phyloP scores from a whole-genome alignment of 2,113 vertebrate genomes.

The Otis tarda region DNA sequence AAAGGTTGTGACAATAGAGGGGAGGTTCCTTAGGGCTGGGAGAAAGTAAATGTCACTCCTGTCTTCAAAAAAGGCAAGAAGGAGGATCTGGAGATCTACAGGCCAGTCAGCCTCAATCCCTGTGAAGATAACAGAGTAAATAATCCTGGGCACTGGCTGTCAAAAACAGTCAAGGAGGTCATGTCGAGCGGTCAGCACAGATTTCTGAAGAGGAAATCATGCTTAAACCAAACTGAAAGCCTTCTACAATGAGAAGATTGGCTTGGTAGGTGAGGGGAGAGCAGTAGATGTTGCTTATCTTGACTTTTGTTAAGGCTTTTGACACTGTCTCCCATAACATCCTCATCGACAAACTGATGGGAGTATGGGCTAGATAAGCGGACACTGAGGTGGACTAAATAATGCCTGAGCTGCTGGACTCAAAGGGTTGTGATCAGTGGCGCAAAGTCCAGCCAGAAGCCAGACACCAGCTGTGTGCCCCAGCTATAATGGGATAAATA shows the following conservation, averaged over 20 bases:
- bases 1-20: neutral
- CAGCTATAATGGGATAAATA: neutral
- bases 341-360: no score
- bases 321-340: no score
- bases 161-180: neutral
- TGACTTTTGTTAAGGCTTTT: neutral
- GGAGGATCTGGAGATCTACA: neutral
- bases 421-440: neutral
- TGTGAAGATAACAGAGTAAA: neutral
- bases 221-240: neutral
- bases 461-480: neutral
- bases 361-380: no score
- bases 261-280: neutral
- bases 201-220: neutral
- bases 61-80: neutral
- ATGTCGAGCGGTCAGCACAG: neutral
- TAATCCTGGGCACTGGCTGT: neutral
- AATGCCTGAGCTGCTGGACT: neutral
- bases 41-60: neutral
- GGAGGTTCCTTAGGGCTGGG: neutral
- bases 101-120: neutral
- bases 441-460: neutral
- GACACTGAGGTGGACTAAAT: neutral
- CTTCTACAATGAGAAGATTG: neutral
- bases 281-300: neutral